phyloP scores from a whole-genome alignment of 1,140 invertebrate species.

The Halesus radiatus region DNA sequence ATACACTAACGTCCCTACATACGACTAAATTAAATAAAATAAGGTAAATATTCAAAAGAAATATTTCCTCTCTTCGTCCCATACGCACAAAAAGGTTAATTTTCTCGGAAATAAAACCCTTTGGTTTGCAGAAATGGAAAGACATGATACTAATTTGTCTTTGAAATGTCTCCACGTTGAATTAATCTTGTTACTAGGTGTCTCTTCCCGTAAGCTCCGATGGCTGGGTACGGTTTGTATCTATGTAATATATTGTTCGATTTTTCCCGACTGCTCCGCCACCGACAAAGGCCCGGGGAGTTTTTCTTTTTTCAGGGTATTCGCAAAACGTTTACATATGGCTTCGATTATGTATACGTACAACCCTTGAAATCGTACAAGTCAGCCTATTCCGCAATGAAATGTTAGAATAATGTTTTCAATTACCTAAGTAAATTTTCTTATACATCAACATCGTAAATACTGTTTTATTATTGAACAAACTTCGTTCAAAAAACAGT shows the following conservation, averaged over 20 bases:
- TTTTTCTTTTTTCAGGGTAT: background rate
- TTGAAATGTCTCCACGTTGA: background rate
- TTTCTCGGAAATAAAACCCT: background rate
- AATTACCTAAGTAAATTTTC: too few relatives aligned
- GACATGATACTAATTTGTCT: background rate
- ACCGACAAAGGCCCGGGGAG: background rate
- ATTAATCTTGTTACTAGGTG: background rate
- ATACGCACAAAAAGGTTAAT: background rate
- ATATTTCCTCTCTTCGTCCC: background rate
- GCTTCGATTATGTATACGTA: background rate
- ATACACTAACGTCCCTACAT: background rate
- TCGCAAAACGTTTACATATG: background rate
- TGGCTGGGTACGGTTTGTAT: too few relatives aligned
- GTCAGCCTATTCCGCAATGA: too few relatives aligned
- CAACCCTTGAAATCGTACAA: too few relatives aligned
- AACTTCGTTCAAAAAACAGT: too few relatives aligned
- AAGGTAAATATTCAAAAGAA: slow-evolving; percentile 1
- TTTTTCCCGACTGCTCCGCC: background rate
- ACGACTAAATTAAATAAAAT: background rate
- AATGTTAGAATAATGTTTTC: too few relatives aligned
- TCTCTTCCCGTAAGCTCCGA: background rate
- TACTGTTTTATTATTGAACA: too few relatives aligned
- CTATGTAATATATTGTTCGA: background rate
- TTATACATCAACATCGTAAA: too few relatives aligned
- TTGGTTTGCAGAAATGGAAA: background rate